Evolutionary conservation across 2,113 vertebrate genomes (phyloP), one percentile per base, ranked within the genome.

Genomic region (Galemys pyrenaicus): DNA sequence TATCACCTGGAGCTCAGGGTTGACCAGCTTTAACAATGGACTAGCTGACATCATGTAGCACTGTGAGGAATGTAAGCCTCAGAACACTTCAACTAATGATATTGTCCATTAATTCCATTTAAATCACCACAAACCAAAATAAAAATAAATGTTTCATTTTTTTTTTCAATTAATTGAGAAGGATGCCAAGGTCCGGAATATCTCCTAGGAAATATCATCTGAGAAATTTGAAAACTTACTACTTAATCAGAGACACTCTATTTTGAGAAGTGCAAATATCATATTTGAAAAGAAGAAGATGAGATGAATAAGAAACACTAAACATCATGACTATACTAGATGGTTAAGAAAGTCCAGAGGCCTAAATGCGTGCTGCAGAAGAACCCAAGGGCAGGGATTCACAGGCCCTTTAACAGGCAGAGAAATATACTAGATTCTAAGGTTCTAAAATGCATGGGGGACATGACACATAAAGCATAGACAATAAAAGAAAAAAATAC

Each of bases 101-200:
- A 30, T 56, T 68, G 26, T 77, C 26, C 82, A 26, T 82, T 49
- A 39, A 70, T 44, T 71, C 22, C 32, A 19, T 32, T 56, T 37
- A 82, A 75, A 95, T 5, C 26, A 30, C 75, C 46, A 79, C 26
- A 58, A 46, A 41, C 26, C 17, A 80, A 65, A 44, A 44, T 83
- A 13, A 91, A 87, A 80, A 74, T 35, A 74, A 80, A 81, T 46
- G 87, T 49, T 32, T 12, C 5, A 26, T 44, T 22, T 3, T 22
- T 2, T 82, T 56, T 81, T 70, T 39, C 24, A n/a, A 77, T 87
- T 62, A 82, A 79, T 26, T 46, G 37, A 65, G 73, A 87, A 88
- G 20, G 20, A 58, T 17, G 12, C 64, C 24, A n/a, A 82, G 19
- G 44, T 56, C 51, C 83, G 60, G 30, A 41, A 11, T 32, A 24